Evolutionary conservation across 1,140 invertebrate species (phyloP), one percentile per base, ranked within the genome.

Genomic region (Drosophila truncata): DNA sequence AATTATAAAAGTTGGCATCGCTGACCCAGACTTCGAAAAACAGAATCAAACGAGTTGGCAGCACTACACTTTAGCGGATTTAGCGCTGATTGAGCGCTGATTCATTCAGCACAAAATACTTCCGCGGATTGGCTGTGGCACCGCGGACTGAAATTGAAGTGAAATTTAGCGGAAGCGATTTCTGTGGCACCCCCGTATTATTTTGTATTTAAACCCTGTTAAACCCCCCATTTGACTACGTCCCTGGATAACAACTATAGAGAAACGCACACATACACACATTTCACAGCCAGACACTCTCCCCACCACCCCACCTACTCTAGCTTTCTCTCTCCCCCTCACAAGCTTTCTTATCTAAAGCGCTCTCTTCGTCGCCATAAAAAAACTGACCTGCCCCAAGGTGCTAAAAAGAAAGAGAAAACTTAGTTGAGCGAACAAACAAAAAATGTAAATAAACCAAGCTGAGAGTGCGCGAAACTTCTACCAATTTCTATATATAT

Each of bases 341-440:
- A 23, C 14, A 16, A 10, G 37, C 14, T 25, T 27, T 41, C 46
- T 52, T 33, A 11, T 20, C 39, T 25, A 8, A 29, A 33, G 35
- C 41, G 27, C 41, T 60, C 57, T 49, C 39, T 60, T 47, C 23
- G 27, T 35, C 52, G n/a, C 27, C 7, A 37, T 35, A 37, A 29
- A 41, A 59, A 66, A 52, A 41, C 75, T 78, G 77, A 78, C 77
- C 77, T 79, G 14, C 42, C 75, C 18, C n/a, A 79, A 60, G 10
- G 20, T 33, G 14, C 20, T 9, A 58, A 49, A 10, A 3, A 11
- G 11, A n/a, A 37, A 44, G 29, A 60, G 64, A 76, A 29, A 60
- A 23, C 16, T 16, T 11, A 4, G 5, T 23, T n/a, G 7, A 10
- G 16, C 29, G 3, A 5, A 20, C 47, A 31, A 69, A 44, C 18